Conservation (phyloP, 2,888 invertebrate species). For the Heliconius aoede region DNA sequence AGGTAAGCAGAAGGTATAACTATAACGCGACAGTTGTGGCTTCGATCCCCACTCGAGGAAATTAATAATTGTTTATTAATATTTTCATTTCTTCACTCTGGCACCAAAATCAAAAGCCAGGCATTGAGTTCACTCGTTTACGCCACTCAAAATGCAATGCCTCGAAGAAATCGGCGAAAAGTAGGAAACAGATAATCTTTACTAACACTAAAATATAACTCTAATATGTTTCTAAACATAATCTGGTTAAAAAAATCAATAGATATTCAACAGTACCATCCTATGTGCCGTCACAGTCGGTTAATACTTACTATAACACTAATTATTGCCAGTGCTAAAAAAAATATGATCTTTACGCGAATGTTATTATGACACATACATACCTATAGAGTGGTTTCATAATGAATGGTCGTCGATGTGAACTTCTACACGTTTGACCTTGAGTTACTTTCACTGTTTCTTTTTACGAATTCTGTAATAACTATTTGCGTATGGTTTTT, state of each 20-base stretch:
- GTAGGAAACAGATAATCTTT: too few relatives aligned
- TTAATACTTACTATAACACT: background rate
- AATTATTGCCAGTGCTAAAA: background rate
- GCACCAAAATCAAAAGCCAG: too few relatives aligned
- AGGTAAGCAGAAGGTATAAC: too few relatives aligned
- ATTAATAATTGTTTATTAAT: too few relatives aligned
- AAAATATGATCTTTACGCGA: constrained; percentile 4
- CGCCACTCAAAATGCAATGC: too few relatives aligned
- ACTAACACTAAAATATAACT: too few relatives aligned
- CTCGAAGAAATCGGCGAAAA: too few relatives aligned
- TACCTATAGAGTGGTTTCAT: constrained; percentile 23
- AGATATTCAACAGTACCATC: background rate
- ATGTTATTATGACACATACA: constrained; percentile 2
- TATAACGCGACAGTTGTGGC: background rate
- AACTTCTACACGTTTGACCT: constrained; percentile 30
- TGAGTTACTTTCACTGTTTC: constrained; percentile 43
- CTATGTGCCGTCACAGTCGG: background rate
- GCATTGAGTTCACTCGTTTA: too few relatives aligned
- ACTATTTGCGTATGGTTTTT: background rate
- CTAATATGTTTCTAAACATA: too few relatives aligned
- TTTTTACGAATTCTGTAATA: constrained; percentile 15
- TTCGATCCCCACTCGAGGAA: background rate
- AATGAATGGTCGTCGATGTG: constrained; percentile 14
- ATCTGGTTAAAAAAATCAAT: background rate
- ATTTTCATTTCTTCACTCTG: too few relatives aligned